Evolutionary conservation across 2,797 vertebrate genomes (phyloP), one percentile per base, ranked within the genome.

Genomic region (Artibeus jamaicensis): DNA sequence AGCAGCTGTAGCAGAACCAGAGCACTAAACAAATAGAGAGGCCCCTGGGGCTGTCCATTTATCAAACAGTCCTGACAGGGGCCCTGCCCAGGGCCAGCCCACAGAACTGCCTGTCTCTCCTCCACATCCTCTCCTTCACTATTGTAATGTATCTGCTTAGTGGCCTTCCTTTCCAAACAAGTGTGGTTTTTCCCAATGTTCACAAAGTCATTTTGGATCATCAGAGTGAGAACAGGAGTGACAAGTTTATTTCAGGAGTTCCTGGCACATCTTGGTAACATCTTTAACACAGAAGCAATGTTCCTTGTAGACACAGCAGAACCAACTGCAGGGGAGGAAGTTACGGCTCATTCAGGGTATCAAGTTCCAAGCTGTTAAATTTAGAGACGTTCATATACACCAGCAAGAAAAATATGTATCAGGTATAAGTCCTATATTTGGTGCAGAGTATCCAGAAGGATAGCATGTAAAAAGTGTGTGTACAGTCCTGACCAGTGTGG

Each of bases 21-120:
- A 99, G 99, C 98, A 98, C 98, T 99, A 98, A 99, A 99, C 98
- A 99, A 99, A 99, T 98, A 98, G 96, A 95, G 96, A 94, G 98
- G 98, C 99, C 98, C 96, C 98, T 55, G 91, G 98, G 98, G 98
- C 97, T 97, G 96, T 98, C 98, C 98, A 99, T 99, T 99, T 98
- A 99, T 99, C 99, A 99, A 97, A 65, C 92, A 39, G 86, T 94
- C 96, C 86, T 98, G 98, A 99, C 98, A 98, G 98, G 98, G 97
- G 77, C n/a, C 88, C 94, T 94, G 70, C 96, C 95, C 86, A 62
- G 91, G 92, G 96, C 92, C 73, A 77, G 65, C 92, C 73, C 94
- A 57, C 96, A 91, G 88, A 96, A 93, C 96, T 95, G 67, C 97
- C 55, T 0, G 73, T 0, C 0, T 90, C 97, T 95, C 70, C 92